phyloP scores from a whole-genome alignment of 30 jellyfish, hydroid and myxozoan genomes.

The Aurelia aurita region DNA sequence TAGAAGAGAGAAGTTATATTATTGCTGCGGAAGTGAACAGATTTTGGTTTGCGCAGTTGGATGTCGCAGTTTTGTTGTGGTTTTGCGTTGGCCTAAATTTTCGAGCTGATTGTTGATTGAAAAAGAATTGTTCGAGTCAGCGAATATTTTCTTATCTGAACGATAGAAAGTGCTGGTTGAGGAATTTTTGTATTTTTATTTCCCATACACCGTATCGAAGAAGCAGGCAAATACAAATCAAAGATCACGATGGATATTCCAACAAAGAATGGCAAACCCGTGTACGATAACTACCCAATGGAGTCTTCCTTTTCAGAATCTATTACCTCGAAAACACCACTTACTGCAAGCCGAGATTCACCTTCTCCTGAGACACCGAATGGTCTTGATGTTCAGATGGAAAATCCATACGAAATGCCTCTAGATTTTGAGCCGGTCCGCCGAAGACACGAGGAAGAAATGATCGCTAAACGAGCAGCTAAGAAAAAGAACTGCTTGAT shows the following conservation, averaged over 20 bases:
- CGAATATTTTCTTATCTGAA: too few species aligned
- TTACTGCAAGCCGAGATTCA: conserved; percentile 30
- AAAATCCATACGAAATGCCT: conserved; percentile 63
- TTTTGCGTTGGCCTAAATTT: neutral
- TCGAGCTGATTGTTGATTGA: too few species aligned
- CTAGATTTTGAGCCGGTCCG: conserved; percentile 36
- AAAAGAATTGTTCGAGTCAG: too few species aligned
- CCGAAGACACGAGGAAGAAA: conserved; percentile 55
- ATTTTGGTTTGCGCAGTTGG: too few species aligned
- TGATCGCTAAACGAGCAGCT: conserved; percentile 27
- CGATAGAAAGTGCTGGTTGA: neutral
- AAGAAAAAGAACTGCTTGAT: conserved; percentile 50
- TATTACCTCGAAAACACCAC: conserved; percentile 56
- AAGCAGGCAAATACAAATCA: neutral
- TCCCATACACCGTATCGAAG: neutral
- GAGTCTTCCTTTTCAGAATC: conserved; percentile 69
- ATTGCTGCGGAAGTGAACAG: too few species aligned
- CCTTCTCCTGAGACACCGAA: conserved; percentile 36
- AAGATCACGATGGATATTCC: conserved; percentile 22
- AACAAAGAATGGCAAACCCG: neutral
- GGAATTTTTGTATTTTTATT: neutral
- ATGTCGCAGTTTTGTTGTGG: too few species aligned
- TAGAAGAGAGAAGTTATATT: too few species aligned
- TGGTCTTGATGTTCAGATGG: conserved; percentile 1
- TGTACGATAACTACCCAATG: conserved; percentile 15